A percentile compares a stretch with the other conserved stretches of the same genome.
Conservation (phyloP, 2,797 vertebrate species). For the Lacerta agilis region DNA sequence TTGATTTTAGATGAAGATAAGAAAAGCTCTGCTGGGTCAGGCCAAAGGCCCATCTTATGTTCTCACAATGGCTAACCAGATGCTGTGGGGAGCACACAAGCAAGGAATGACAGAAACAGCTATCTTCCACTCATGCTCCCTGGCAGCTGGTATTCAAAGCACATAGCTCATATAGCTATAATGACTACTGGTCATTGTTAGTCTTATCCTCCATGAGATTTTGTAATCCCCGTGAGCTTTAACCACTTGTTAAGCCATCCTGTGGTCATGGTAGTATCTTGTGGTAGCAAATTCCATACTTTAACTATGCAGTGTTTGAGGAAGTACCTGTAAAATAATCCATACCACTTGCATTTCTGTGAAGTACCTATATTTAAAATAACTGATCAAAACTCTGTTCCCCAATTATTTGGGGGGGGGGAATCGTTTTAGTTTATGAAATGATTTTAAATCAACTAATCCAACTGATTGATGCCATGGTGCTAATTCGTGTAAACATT, state of each 20-base stretch:
- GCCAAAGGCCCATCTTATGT: neutral
- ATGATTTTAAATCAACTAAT: neutral
- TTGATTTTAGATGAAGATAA: neutral
- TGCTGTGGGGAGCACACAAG: neutral
- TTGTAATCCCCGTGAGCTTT: neutral
- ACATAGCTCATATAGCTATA: neutral
- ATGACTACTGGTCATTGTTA: neutral
- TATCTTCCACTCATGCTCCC: neutral
- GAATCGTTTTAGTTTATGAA: neutral
- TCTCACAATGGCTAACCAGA: neutral
- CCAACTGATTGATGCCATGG: neutral
- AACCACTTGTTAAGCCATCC: neutral
- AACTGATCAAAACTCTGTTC: neutral
- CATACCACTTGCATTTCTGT: too few relatives aligned
- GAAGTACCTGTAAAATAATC: too few relatives aligned
- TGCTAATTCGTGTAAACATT: neutral
- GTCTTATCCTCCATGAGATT: neutral
- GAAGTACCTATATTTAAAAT: neutral
- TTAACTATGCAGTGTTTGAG: too few relatives aligned
- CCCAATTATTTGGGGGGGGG: neutral
- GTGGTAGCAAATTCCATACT: neutral
- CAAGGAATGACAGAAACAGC: neutral
- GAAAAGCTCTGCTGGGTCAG: neutral
- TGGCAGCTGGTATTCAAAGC: neutral
- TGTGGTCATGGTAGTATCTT: neutral